Percentiles rank a stretch among this genome's conserved stretches.
These are phyloP conservation scores for Rhabdomys dilectus DNA, from an alignment of 2,113 vertebrate genomes.

Conservation along the genomic window DNA sequence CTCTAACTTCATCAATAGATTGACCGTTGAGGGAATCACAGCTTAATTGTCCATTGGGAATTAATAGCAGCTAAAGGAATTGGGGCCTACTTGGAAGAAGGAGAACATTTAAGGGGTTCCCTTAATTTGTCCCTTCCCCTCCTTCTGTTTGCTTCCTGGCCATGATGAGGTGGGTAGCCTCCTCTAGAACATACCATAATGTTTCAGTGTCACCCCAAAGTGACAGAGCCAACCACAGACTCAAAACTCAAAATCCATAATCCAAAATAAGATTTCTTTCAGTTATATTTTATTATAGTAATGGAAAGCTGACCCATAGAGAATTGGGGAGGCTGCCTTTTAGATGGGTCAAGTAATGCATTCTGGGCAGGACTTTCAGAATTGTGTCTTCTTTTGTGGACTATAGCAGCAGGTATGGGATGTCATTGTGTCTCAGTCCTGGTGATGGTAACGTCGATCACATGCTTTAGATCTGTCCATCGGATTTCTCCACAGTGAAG, in stretches of 20 bases:
- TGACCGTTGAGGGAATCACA: neutral
- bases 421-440: neutral
- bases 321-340: neutral
- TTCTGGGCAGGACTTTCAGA: neutral
- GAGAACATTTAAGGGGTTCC: neutral
- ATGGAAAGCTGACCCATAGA: neutral
- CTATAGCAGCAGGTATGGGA: neutral
- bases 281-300: neutral
- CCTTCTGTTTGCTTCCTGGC: neutral
- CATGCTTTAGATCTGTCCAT: neutral
- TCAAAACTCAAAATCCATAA: neutral
- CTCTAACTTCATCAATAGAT: neutral
- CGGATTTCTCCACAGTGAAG: neutral
- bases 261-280: neutral
- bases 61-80: neutral
- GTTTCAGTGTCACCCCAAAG: neutral
- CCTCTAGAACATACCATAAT: neutral
- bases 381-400: neutral
- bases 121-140: neutral
- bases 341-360: neutral
- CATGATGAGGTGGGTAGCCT: neutral
- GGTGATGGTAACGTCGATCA: neutral
- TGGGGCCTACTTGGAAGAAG: neutral
- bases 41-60: neutral
- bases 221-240: neutral